Conservation (phyloP, 2,888 invertebrate species). For the Tetranychus piercei region DNA sequence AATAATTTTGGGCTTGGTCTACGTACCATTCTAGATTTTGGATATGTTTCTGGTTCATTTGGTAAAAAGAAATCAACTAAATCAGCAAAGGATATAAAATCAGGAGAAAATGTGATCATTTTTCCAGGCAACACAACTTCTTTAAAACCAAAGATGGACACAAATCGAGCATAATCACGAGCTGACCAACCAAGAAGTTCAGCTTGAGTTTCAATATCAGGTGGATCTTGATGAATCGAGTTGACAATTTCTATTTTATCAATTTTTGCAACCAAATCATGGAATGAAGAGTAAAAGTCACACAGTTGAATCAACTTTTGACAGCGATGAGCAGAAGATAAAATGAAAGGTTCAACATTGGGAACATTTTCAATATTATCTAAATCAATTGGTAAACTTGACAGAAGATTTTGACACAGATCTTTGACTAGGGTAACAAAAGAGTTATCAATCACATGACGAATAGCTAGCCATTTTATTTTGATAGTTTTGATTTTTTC, state of each 20-base stretch:
- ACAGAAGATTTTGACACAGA: not conserved
- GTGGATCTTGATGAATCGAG: slow-evolving; percentile 10
- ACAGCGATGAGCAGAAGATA: not conserved
- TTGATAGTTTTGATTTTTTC: not conserved
- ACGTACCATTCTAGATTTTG: too few relatives aligned
- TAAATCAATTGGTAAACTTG: not conserved
- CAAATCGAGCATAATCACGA: slow-evolving; percentile 17
- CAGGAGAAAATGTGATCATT: not conserved
- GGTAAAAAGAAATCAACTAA: slow-evolving; percentile 1
- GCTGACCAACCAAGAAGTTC: slow-evolving; percentile 16
- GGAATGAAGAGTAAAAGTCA: not conserved
- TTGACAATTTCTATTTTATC: not conserved
- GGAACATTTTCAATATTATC: slow-evolving; percentile 19
- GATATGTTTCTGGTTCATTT: not conserved
- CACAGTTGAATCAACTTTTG: not conserved
- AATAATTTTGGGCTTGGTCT: too few relatives aligned
- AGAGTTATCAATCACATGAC: not conserved
- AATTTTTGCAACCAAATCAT: not conserved
- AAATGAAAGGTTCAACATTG: not conserved
- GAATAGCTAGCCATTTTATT: slow-evolving; percentile 2
- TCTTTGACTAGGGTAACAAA: not conserved
- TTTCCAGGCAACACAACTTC: not conserved
- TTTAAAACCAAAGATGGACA: slow-evolving; percentile 18
- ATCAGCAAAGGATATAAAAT: not conserved
- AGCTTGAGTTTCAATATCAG: slow-evolving; percentile 17